A percentile compares a stretch with the other conserved stretches of the same genome.
Conservation (phyloP, 2,888 invertebrate species). For the Conops quadrifasciatus region DNA sequence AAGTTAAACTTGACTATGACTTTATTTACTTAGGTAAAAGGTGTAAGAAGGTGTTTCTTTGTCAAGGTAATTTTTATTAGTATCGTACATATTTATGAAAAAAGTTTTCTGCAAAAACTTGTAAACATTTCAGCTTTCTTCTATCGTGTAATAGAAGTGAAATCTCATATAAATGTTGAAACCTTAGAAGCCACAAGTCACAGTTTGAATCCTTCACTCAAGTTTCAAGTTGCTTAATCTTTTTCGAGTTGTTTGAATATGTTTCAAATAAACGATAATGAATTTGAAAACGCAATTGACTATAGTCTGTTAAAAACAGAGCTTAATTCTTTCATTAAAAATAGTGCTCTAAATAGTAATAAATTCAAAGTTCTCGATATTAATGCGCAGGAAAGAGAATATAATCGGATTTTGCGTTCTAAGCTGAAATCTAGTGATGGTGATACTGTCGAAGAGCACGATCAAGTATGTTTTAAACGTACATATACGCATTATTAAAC, state of each 20-base stretch:
- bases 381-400: constrained; percentile 16
- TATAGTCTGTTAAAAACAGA: constrained; percentile 18
- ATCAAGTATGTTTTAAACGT: constrained; percentile 19
- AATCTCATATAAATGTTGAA: background rate
- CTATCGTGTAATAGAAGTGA: no score
- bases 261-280: constrained; percentile 3
- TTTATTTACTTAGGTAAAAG: no score
- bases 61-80: no score
- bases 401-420: constrained; percentile 21
- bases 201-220: background rate
- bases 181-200: background rate
- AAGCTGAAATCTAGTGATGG: constrained; percentile 30
- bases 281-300: constrained; percentile 5
- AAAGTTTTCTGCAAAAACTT: background rate
- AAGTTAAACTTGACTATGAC: no score
- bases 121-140: no score
- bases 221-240: no score
- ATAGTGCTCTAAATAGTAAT: constrained; percentile 12
- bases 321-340: constrained; percentile 10
- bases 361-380: constrained; percentile 28
- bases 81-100: no score
- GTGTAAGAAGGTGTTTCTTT: no score
- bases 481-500: background rate
- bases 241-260: background rate
- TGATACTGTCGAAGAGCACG: constrained; percentile 27